Evolutionary conservation across 2,888 invertebrate species (phyloP), one percentile per base, ranked within the genome.

Genomic region (Steinernema scapterisci): DNA sequence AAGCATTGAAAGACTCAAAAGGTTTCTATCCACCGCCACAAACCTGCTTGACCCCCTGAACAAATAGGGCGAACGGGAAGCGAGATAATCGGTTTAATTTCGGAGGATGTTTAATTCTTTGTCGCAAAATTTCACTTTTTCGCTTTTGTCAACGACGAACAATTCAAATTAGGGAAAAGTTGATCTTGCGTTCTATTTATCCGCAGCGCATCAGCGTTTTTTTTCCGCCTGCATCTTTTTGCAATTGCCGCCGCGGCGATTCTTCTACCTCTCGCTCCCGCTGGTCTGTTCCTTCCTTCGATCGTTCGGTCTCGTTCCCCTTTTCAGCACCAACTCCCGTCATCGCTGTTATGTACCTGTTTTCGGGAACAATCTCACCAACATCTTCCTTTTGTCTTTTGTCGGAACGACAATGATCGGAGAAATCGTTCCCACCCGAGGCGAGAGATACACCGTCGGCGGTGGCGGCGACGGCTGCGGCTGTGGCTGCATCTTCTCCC

Each of bases 71-170:
- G 21, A 9, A 52, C 52, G 23, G 1, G 6, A 9, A 21, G 11
- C n/a, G 21, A 52, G 52, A 11, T 21, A 23, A 52, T 52, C 52
- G 23, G 52, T 21, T 52, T 52, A 52, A 52, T 19, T 52, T 52
- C 7, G 21, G 48, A 48, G 16, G 23, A 21, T 52, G 19, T 23
- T 23, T 21, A 52, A 52, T 21, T 52, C 52, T 23, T 19, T 63
- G 63, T 63, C 63, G 63, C 63, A 63, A 48, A 63, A 31, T 63
- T 63, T 63, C 63, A 63, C 63, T 63, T 63, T 63, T 25, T 63
- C 63, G 31, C 31, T 31, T 63, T 16, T 6, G 63, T 48, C 38
- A 38, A 6, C 31, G 63, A 63, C 31, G 63, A 63, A 63, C 63
- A 63, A 63, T 31, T 31, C 27, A 63, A 63, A 63, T 63, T 63